Conservation (phyloP, 2,113 vertebrate genomes). For the Clinocottus analis region DNA sequence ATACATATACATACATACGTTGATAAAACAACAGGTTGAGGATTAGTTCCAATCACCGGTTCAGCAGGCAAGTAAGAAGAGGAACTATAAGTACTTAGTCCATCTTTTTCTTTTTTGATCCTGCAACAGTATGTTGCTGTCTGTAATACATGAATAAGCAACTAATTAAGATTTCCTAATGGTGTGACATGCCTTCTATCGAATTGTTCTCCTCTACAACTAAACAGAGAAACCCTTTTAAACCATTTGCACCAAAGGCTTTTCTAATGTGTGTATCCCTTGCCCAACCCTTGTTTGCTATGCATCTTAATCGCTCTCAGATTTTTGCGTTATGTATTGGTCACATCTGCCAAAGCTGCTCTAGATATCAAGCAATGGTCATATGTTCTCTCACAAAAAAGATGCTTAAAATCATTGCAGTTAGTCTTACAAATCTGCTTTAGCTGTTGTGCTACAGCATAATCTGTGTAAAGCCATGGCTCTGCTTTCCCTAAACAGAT, state of each 20-base stretch:
- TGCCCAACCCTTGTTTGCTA: neutral
- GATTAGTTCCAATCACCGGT: slow-evolving; percentile 1
- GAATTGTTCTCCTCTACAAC: neutral
- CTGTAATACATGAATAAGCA: slow-evolving; percentile 21
- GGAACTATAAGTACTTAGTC: no score
- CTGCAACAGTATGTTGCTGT: slow-evolving; percentile 3
- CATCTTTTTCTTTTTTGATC: neutral
- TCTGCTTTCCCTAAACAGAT: slow-evolving; percentile 72
- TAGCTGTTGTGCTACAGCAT: slow-evolving; percentile 71
- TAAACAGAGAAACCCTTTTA: neutral
- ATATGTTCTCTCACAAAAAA: slow-evolving; percentile 53
- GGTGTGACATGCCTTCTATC: neutral
- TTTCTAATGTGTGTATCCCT: neutral
- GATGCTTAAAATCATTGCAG: slow-evolving; percentile 62
- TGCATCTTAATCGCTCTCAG: slow-evolving; percentile 27
- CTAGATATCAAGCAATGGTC: slow-evolving; percentile 39
- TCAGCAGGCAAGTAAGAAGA: neutral
- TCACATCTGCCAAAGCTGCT: slow-evolving; percentile 48
- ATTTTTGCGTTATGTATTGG: slow-evolving; percentile 21
- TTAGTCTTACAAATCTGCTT: slow-evolving; percentile 77
- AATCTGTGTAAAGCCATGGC: slow-evolving; percentile 77
- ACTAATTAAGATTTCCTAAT: slow-evolving; percentile 2
- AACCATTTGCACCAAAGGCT: neutral
- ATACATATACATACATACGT: no score
- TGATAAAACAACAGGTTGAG: neutral